Conservation (phyloP, 2,113 vertebrate genomes). For the Forbesichthys agassizii region DNA sequence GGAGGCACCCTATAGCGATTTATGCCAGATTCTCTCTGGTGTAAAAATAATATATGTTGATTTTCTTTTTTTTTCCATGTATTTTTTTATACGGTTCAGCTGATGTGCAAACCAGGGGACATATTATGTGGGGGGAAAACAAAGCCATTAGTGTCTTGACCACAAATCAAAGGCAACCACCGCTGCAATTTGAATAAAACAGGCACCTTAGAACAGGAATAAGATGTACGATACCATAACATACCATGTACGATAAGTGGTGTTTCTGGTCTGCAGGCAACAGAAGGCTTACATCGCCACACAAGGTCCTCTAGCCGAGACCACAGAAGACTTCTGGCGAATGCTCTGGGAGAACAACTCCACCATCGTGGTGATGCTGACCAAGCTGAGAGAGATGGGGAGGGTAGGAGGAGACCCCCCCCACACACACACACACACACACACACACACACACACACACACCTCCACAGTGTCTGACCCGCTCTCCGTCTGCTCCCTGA, state of each 20-base stretch:
- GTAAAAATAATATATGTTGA: too few species aligned
- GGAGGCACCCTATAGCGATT: too few species aligned
- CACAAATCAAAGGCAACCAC: too few species aligned
- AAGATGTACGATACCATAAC: too few species aligned
- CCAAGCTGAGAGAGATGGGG: slow-evolving; percentile 95
- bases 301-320: slow-evolving; percentile 93
- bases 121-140: too few species aligned
- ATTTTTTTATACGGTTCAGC: too few species aligned
- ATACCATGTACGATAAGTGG: not conserved
- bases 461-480: not conserved
- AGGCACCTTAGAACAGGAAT: too few species aligned
- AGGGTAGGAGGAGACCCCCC: slow-evolving; percentile 74
- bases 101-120: too few species aligned
- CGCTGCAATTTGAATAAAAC: too few species aligned
- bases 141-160: too few species aligned
- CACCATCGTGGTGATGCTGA: slow-evolving; percentile 97
- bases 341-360: slow-evolving; percentile 99
- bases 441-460: slow-evolving; percentile 1
- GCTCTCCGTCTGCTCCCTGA: not conserved
- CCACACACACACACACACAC: not conserved
- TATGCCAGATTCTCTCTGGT: too few species aligned
- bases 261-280: slow-evolving; percentile 77
- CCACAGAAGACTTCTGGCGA: slow-evolving; percentile 97
- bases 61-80: too few species aligned
- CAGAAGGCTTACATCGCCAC: slow-evolving; percentile 97